Conservation (phyloP, 2,797 vertebrate genomes). For the Pitangus sulphuratus region DNA sequence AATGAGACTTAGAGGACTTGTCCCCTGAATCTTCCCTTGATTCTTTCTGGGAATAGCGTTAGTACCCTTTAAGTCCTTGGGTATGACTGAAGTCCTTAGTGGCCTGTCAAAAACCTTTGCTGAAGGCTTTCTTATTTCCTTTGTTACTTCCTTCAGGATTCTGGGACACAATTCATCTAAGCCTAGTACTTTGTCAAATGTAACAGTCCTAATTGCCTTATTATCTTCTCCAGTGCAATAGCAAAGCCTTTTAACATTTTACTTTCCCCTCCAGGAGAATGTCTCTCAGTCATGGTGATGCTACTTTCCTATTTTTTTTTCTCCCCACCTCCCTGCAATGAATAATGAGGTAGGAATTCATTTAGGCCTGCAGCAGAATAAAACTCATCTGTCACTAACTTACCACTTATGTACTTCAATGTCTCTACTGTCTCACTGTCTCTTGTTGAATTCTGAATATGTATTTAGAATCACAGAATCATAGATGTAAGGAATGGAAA, state of each 20-base stretch:
- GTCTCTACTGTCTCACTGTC: background rate
- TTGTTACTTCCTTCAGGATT: constrained; percentile 58
- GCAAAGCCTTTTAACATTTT: constrained; percentile 68
- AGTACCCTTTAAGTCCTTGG: constrained; percentile 15
- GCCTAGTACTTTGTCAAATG: constrained; percentile 60
- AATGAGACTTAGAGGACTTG: background rate
- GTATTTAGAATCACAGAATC: constrained; percentile 49
- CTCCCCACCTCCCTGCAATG: background rate
- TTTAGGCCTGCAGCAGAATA: constrained; percentile 56
- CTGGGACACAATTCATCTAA: constrained; percentile 56
- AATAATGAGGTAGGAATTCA: constrained; percentile 60
- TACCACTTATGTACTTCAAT: constrained; percentile 24
- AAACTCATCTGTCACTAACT: constrained; percentile 53
- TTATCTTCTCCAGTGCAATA: constrained; percentile 60
- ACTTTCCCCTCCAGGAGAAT: constrained; percentile 61
- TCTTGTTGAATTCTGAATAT: constrained; percentile 27
- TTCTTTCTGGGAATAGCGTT: constrained; percentile 21
- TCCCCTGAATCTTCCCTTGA: constrained; percentile 2
- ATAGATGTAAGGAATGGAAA: constrained; percentile 10
- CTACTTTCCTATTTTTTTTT: background rate
- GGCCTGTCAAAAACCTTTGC: constrained; percentile 45
- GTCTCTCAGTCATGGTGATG: constrained; percentile 20
- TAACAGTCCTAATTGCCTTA: constrained; percentile 69
- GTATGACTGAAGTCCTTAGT: constrained; percentile 2
- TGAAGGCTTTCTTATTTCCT: constrained; percentile 56